Conservation (phyloP, 2,113 vertebrate species). For the Cottus gobio region DNA sequence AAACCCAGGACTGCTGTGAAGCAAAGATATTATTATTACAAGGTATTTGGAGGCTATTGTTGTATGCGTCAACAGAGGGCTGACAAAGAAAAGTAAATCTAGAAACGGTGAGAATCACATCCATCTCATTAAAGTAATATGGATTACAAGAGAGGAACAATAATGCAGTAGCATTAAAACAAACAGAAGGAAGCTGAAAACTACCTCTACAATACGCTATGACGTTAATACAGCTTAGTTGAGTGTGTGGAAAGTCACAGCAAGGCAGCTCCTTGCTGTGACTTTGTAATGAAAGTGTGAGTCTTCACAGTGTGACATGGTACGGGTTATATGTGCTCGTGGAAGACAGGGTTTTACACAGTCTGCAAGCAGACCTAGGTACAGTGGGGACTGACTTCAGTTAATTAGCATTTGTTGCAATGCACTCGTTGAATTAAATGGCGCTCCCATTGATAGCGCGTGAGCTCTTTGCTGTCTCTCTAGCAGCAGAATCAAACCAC, state of each 20-base stretch:
- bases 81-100: not conserved
- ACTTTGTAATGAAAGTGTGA: conserved; percentile 39
- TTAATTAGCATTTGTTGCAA: conserved; percentile 8
- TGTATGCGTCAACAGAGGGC: not conserved
- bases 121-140: conserved; percentile 1
- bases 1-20: not conserved
- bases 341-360: not conserved
- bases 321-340: not conserved
- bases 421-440: conserved; percentile 33
- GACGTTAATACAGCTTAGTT: conserved; percentile 4
- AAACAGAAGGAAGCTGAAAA: not conserved
- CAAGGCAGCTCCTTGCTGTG: conserved; percentile 19
- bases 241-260: conserved; percentile 1
- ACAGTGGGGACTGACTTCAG: not conserved
- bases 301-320: conserved; percentile 3
- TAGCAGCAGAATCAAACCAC: conserved; percentile 29
- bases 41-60: not conserved
- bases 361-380: not conserved
- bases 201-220: not conserved
- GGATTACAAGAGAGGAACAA: not conserved
- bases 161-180: not conserved
- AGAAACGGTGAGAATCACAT: not conserved
- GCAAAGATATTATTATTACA: too few species aligned
- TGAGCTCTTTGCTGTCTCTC: not conserved
- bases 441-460: not conserved